phyloP scores from a whole-genome alignment of 2,113 vertebrate species.

The Ceyx margarethae region DNA sequence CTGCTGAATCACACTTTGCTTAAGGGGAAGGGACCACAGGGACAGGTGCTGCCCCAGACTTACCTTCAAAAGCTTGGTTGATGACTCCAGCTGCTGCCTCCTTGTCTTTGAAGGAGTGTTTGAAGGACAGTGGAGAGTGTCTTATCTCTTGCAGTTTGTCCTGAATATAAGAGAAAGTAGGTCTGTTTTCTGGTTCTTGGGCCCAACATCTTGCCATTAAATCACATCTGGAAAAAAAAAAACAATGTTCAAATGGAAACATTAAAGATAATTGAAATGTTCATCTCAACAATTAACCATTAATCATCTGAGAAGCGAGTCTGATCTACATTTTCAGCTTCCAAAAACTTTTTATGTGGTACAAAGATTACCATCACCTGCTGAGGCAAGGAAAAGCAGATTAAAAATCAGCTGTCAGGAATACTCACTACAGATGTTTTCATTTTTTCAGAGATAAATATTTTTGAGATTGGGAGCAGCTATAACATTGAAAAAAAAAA shows the following conservation, averaged over 20 bases:
- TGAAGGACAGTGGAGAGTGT: constrained; percentile 12
- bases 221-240: constrained; percentile 58
- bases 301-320: background rate
- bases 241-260: background rate
- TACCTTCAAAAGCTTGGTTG: constrained; percentile 73
- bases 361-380: background rate
- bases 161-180: constrained; percentile 66
- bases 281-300: background rate
- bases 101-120: background rate
- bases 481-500: background rate
- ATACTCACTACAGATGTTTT: background rate
- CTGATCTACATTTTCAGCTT: background rate
- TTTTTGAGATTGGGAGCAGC: background rate
- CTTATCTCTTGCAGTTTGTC: constrained; percentile 69
- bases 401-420: background rate
- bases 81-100: constrained; percentile 10
- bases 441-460: background rate
- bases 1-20: background rate
- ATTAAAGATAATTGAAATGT: background rate
- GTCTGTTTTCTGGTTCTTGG: constrained; percentile 67
- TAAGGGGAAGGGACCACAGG: background rate
- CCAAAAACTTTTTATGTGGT: background rate
- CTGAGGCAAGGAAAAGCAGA: background rate
- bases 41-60: background rate
- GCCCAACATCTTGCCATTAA: constrained; percentile 75